Evolutionary conservation across 1,140 invertebrate genomes (phyloP), one percentile per base, ranked within the genome.

Genomic region (Pogonus chalceus): DNA sequence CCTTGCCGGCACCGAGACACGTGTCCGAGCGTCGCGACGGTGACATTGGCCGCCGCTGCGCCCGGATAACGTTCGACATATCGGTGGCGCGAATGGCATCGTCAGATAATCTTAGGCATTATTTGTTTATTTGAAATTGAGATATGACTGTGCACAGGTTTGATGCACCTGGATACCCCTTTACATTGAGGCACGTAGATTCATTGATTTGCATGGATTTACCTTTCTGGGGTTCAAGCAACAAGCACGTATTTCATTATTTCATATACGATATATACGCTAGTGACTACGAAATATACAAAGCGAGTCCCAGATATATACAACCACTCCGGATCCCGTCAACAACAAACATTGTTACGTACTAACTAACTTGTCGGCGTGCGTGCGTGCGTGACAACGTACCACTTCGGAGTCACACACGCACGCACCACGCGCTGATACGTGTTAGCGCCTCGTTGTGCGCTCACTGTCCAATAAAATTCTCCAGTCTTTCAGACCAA

Each of bases 171-270:
- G 49, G 51, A 43, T 53, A 51, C 53, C 60, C 58, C 60, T 18
- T 43, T 10, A 10, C 18, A 43, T 43, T 43, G 18, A 43, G 52
- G 57, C 60, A 61, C 60, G 60, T 61, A 61, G 60, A 59, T 59
- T 53, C 60, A 61, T 43, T 43, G 37, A 43, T 61, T 50, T 61
- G 60, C 60, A 61, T 61, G 60, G 60, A 57, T 57, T 61, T 43
- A 43, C 55, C 50, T 57, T 53, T 61, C 58, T 61, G 59, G 59
- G 57, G 59, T 56, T 56, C 52, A 43, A 43, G 37, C 37, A 43
- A 43, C 37, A 43, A 43, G 59, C 59, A 61, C 59, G 57, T 61
- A 56, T 59, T 56, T 55, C 24, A 55, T 35, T 55, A 35, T 55
- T 55, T 52, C 48, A 43, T 48, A 51, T 57, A 54, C 26, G 39